phyloP scores from a whole-genome alignment of 92 coral and sea anemone species.

The Zoanthus sociatus region DNA sequence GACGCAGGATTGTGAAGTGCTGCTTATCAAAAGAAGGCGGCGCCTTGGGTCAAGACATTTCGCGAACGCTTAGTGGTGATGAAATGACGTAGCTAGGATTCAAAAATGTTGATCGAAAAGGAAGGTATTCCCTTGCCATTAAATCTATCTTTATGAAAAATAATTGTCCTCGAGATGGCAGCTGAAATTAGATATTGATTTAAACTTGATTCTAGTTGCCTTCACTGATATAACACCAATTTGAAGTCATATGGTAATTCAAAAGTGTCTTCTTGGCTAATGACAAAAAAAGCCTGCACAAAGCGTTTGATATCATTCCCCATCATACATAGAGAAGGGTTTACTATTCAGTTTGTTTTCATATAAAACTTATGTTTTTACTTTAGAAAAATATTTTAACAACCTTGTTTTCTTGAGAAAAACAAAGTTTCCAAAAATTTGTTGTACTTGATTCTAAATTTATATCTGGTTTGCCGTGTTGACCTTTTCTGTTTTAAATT shows the following conservation, averaged over 20 bases:
- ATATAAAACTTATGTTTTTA: background rate
- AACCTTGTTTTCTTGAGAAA: no score
- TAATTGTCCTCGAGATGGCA: background rate
- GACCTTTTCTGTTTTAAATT: background rate
- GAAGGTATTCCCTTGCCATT: background rate
- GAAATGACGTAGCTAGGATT: background rate
- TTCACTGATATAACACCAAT: no score
- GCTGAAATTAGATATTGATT: background rate
- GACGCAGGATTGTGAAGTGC: constrained; percentile 23
- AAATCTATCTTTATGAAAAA: background rate
- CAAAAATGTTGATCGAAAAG: background rate
- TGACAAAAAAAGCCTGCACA: no score
- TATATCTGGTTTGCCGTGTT: constrained; percentile 1
- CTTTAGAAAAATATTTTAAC: background rate
- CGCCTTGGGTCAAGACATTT: constrained; percentile 30
- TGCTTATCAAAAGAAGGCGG: background rate
- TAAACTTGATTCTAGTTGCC: no score
- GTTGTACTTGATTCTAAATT: constrained; percentile 1
- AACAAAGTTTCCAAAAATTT: no score
- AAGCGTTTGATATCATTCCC: no score
- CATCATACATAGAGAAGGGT: no score
- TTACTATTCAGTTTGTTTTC: no score
- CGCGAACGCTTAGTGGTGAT: constrained; percentile 1
- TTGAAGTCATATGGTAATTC: no score
- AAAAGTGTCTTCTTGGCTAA: no score